A percentile compares a stretch with the other conserved stretches of the same genome.
These are phyloP conservation scores for Tribolium madens DNA, from an alignment of 1,140 invertebrate species.

Conservation along the genomic window DNA sequence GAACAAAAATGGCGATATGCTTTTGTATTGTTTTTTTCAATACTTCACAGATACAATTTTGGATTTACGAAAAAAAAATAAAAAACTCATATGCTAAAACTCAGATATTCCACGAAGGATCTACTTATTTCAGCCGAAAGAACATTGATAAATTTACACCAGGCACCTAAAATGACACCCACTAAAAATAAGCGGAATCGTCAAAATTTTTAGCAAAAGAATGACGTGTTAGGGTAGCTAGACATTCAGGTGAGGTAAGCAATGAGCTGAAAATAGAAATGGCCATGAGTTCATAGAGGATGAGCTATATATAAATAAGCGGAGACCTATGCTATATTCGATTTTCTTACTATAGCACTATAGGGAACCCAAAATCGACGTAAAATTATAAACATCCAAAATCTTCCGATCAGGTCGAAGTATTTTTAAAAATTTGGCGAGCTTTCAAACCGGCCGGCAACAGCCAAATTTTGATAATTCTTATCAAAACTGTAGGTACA, in stretches of 20 bases:
- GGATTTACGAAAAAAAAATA: no score
- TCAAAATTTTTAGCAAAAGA: slow-evolving; percentile 14
- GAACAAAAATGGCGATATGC: slow-evolving; percentile 30
- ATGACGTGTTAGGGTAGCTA: slow-evolving; percentile 36
- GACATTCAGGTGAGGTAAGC: slow-evolving; percentile 46
- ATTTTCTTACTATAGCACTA: slow-evolving; percentile 21
- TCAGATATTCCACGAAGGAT: neutral
- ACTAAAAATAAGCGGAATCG: slow-evolving; percentile 7
- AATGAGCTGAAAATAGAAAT: slow-evolving; percentile 47
- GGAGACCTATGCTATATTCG: slow-evolving; percentile 38
- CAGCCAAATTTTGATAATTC: neutral
- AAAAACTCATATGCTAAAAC: no score
- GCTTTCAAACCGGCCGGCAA: neutral
- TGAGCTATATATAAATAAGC: slow-evolving; percentile 45
- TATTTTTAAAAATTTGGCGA: neutral
- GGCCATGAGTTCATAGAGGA: slow-evolving; percentile 47
- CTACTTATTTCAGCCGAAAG: neutral
- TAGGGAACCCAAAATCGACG: slow-evolving; percentile 16
- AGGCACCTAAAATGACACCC: neutral
- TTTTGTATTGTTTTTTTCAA: slow-evolving; percentile 9
- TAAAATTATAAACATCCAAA: slow-evolving; percentile 13
- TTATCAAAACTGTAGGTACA: neutral
- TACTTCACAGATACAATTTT: no score
- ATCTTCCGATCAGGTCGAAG: neutral
- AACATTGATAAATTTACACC: slow-evolving; percentile 3